These are phyloP conservation scores for Drosophila dunni DNA, from an alignment of 1,140 invertebrate genomes.

Conservation along the genomic window DNA sequence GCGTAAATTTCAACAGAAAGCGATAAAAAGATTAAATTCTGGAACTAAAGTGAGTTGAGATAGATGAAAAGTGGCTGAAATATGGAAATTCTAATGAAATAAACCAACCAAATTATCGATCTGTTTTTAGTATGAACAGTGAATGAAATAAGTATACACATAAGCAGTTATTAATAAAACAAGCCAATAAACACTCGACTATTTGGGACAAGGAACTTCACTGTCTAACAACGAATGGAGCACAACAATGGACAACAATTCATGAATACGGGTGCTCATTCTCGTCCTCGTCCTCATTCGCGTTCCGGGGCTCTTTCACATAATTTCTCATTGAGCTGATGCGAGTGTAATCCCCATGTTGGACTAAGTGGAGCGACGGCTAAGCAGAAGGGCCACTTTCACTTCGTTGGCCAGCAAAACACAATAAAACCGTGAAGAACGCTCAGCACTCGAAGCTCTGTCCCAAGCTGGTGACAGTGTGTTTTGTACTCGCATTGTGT, in stretches of 20 bases:
- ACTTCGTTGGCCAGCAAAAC: slow-evolving; percentile 37
- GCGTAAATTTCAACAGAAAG: neutral
- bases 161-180: slow-evolving; percentile 14
- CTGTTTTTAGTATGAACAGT: neutral
- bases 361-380: slow-evolving; percentile 34
- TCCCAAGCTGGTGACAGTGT: slow-evolving; percentile 14
- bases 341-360: slow-evolving; percentile 73
- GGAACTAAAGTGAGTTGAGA: neutral
- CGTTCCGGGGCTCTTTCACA: slow-evolving; percentile 23
- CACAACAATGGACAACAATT: slow-evolving; percentile 45
- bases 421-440: slow-evolving; percentile 35
- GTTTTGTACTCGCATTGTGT: slow-evolving; percentile 43
- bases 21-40: slow-evolving; percentile 6
- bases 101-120: neutral
- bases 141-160: neutral
- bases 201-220: slow-evolving; percentile 11
- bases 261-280: slow-evolving; percentile 9
- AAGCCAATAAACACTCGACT: slow-evolving; percentile 28
- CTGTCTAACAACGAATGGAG: slow-evolving; percentile 1
- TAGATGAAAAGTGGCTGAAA: neutral
- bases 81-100: neutral
- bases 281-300: neutral
- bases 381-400: slow-evolving; percentile 46
- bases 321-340: slow-evolving; percentile 80
- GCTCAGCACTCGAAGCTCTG: neutral